Conservation (phyloP, 2,113 vertebrate genomes). For the Aleadryas rufinucha region DNA sequence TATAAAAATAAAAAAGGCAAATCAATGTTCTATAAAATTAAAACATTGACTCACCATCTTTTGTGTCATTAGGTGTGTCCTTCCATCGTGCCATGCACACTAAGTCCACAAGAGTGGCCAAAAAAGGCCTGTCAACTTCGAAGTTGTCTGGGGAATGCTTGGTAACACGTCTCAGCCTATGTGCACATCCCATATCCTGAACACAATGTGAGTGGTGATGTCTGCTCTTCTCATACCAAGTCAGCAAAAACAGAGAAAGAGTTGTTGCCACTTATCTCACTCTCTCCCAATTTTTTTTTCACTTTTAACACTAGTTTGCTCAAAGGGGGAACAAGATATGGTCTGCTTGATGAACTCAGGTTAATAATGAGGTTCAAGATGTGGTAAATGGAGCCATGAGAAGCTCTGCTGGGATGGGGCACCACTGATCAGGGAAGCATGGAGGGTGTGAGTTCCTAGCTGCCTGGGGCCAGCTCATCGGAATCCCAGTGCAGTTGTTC, state of each 20-base stretch:
- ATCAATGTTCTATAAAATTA: background rate
- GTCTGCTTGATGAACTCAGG: background rate
- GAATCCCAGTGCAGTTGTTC: background rate
- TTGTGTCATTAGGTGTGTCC: background rate
- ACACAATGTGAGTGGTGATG: background rate
- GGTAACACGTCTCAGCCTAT: rapidly evolving
- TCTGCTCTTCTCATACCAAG: background rate
- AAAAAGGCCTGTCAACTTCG: background rate
- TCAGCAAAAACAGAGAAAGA: background rate
- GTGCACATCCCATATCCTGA: rapidly evolving
- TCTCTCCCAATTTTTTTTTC: background rate
- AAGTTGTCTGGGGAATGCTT: background rate
- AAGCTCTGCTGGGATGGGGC: background rate
- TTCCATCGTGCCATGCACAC: background rate
- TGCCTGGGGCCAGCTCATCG: rapidly evolving
- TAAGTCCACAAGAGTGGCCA: constrained; percentile 5
- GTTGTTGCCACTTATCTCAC: background rate
- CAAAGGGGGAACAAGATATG: rapidly evolving
- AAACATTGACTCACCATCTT: background rate
- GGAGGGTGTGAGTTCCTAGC: rapidly evolving
- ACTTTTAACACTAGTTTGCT: background rate
- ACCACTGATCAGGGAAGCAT: rapidly evolving
- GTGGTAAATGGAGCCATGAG: rapidly evolving
- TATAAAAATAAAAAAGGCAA: constrained; percentile 1
- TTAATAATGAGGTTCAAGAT: background rate